These are phyloP conservation scores for Poeciliopsis retropinna DNA, from an alignment of 2,113 vertebrate genomes.

Conservation along the genomic window DNA sequence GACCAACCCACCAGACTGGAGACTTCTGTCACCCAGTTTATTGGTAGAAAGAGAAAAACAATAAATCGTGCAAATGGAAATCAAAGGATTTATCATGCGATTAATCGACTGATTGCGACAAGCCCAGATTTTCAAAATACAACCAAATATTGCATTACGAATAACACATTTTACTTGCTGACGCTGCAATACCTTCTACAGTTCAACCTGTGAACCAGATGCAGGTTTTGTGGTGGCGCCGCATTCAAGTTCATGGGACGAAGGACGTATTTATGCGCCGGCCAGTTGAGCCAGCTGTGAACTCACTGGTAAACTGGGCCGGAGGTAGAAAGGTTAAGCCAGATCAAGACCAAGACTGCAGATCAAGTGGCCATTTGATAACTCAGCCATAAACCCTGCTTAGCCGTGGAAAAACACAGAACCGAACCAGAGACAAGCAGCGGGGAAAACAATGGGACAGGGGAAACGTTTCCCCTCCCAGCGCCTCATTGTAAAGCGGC, in stretches of 20 bases:
- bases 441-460: not conserved
- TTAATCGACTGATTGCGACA: too few species aligned
- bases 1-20: too few species aligned
- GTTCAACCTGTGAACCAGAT: not conserved
- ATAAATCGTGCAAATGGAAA: too few species aligned
- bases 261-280: slow-evolving; percentile 30
- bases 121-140: not conserved
- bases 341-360: slow-evolving; percentile 46
- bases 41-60: too few species aligned
- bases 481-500: not conserved
- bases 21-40: too few species aligned
- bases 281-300: slow-evolving; percentile 11
- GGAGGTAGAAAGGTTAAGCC: slow-evolving; percentile 66
- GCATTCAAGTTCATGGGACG: slow-evolving; percentile 24
- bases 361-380: slow-evolving; percentile 47
- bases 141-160: not conserved
- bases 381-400: slow-evolving; percentile 22
- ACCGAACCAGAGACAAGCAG: not conserved
- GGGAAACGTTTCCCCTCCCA: not conserved
- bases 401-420: not conserved
- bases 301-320: slow-evolving; percentile 36
- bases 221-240: not conserved
- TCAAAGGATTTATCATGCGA: too few species aligned
- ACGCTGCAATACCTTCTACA: not conserved
- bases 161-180: not conserved